Percentiles rank a stretch among this genome's conserved stretches.
These are phyloP conservation scores for Eciton burchellii DNA, from an alignment of 1,140 invertebrate species.

Conservation along the genomic window DNA sequence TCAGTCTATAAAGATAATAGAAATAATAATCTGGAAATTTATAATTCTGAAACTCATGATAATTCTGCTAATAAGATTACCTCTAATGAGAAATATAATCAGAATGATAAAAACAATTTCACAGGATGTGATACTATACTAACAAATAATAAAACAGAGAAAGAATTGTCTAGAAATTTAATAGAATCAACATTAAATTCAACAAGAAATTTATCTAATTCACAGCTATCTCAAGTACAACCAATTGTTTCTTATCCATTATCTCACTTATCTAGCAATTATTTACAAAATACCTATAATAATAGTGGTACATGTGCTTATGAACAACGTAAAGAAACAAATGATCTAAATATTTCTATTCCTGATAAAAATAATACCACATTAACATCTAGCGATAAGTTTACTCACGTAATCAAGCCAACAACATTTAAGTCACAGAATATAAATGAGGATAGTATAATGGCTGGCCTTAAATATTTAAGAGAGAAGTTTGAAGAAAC, in stretches of 20 bases:
- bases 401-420: not conserved
- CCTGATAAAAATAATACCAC: conserved; percentile 7
- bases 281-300: not conserved
- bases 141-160: not conserved
- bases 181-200: not conserved
- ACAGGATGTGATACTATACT: conserved; percentile 24
- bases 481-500: conserved; percentile 86
- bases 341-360: conserved; percentile 24
- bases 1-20: conserved; percentile 17
- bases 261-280: conserved; percentile 12
- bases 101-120: conserved; percentile 70
- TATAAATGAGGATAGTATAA: conserved; percentile 87
- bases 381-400: not conserved
- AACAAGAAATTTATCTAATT: not conserved
- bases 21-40: not conserved
- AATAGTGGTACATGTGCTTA: not conserved
- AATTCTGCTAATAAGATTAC: conserved; percentile 4
- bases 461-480: conserved; percentile 89
- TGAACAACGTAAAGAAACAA: not conserved
- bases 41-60: not conserved
- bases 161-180: not conserved
- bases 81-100: not conserved
- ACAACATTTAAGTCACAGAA: not conserved
- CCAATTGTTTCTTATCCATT: conserved; percentile 16
- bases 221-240: conserved; percentile 16